phyloP scores from a whole-genome alignment of 2,888 invertebrate genomes.

The Herminia tarsipennalis region DNA sequence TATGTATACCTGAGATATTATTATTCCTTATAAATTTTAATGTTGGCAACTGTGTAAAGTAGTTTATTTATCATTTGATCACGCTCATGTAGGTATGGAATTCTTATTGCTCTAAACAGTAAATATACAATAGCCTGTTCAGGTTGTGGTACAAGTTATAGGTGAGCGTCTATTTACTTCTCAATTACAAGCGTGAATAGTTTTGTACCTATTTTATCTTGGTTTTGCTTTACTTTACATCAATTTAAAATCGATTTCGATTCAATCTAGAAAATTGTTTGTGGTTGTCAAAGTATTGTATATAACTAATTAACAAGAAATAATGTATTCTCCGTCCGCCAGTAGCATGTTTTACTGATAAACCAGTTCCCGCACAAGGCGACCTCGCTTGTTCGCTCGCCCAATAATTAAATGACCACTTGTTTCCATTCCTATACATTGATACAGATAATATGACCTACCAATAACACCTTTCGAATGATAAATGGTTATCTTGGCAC shows the following conservation, averaged over 20 bases:
- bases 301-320: slow-evolving; percentile 7
- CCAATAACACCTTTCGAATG: slow-evolving; percentile 60
- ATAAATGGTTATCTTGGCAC: slow-evolving; percentile 54
- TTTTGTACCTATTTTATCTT: no score
- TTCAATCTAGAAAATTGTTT: neutral
- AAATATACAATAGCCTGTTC: slow-evolving; percentile 43
- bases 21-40: slow-evolving; percentile 13
- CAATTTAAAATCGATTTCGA: no score
- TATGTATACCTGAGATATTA: slow-evolving; percentile 4
- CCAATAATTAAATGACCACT: slow-evolving; percentile 81
- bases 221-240: no score
- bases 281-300: slow-evolving; percentile 6
- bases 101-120: slow-evolving; percentile 47
- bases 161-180: slow-evolving; percentile 24
- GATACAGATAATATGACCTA: slow-evolving; percentile 65
- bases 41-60: slow-evolving; percentile 18
- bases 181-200: neutral
- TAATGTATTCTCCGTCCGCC: slow-evolving; percentile 54
- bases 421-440: slow-evolving; percentile 72
- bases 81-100: slow-evolving; percentile 38
- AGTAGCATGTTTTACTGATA: slow-evolving; percentile 63
- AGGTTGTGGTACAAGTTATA: slow-evolving; percentile 45
- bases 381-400: slow-evolving; percentile 75
- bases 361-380: slow-evolving; percentile 80
- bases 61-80: slow-evolving; percentile 41